These are phyloP conservation scores for Zootoca vivipara DNA, from an alignment of 2,113 vertebrate genomes.

Conservation along the genomic window DNA sequence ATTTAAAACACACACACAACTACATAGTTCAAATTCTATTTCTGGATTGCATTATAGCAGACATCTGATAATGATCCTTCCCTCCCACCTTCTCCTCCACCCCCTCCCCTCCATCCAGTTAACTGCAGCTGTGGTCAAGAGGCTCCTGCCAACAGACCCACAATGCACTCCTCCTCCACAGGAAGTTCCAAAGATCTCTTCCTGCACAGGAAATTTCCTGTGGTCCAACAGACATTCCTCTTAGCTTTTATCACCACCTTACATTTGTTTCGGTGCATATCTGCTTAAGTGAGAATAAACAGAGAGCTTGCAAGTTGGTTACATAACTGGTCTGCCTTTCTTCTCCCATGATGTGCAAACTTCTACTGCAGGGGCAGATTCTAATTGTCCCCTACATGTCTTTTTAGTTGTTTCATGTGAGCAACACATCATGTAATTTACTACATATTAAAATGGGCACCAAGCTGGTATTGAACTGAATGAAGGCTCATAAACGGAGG, in stretches of 20 bases:
- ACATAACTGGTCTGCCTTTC: neutral
- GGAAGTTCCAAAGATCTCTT: constrained; percentile 90
- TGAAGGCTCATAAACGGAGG: neutral
- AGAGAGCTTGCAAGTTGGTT: neutral
- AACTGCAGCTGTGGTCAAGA: constrained; percentile 80
- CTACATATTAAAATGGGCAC: neutral
- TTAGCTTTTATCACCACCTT: constrained; percentile 77
- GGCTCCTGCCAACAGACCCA: constrained; percentile 81
- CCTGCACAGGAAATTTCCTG: constrained; percentile 94
- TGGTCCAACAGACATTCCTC: constrained; percentile 83
- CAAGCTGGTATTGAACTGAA: neutral
- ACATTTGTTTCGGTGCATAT: constrained; percentile 81
- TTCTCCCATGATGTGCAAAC: neutral
- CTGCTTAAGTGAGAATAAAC: constrained; percentile 72
- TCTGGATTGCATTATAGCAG: constrained; percentile 17
- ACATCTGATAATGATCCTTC: constrained; percentile 7
- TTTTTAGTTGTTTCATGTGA: neutral
- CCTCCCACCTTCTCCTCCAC: constrained; percentile 36
- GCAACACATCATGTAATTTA: no score
- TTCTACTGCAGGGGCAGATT: neutral
- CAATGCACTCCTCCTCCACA: constrained; percentile 79
- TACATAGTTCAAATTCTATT: constrained; percentile 28
- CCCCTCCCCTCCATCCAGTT: constrained; percentile 49
- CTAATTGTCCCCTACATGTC: neutral
- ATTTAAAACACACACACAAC: neutral